A percentile compares a stretch with the other conserved stretches of the same genome.
phyloP scores from a whole-genome alignment of 1,140 invertebrate species.

The Aphis gossypii region DNA sequence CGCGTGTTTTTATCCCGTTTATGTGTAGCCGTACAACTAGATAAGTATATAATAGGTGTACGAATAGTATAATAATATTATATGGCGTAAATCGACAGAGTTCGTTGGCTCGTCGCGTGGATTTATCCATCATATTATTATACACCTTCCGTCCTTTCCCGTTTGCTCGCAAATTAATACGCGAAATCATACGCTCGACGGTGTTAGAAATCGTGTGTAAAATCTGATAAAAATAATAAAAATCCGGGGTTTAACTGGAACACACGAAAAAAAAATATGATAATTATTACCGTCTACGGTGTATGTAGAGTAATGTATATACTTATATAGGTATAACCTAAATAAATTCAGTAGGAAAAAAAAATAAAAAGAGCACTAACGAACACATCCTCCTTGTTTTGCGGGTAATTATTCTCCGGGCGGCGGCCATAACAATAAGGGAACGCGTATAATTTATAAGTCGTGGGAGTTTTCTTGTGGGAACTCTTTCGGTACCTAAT shows the following conservation, averaged over 20 bases:
- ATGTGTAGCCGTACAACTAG: neutral
- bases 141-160: neutral
- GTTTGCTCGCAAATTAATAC: neutral
- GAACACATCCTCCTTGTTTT: conserved; percentile 56
- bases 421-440: conserved; percentile 43
- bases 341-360: conserved; percentile 56
- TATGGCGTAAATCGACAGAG: neutral
- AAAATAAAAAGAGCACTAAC: conserved; percentile 43
- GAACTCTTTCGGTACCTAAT: conserved; percentile 40
- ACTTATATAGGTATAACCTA: conserved; percentile 36
- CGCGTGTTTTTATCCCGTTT: neutral
- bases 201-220: conserved; percentile 54
- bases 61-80: neutral
- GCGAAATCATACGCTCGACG: neutral
- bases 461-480: conserved; percentile 58
- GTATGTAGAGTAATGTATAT: neutral
- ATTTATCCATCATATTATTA: neutral
- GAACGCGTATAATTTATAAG: conserved; percentile 55
- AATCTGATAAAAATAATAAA: conserved; percentile 41
- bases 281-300: conserved; percentile 36
- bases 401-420: conserved; percentile 47
- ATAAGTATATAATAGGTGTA: neutral
- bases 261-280: conserved; percentile 25
- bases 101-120: neutral
- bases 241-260: conserved; percentile 30